These are phyloP conservation scores for Alviniconcha marisindica DNA, from an alignment of 1,140 invertebrate species.

Conservation along the genomic window DNA sequence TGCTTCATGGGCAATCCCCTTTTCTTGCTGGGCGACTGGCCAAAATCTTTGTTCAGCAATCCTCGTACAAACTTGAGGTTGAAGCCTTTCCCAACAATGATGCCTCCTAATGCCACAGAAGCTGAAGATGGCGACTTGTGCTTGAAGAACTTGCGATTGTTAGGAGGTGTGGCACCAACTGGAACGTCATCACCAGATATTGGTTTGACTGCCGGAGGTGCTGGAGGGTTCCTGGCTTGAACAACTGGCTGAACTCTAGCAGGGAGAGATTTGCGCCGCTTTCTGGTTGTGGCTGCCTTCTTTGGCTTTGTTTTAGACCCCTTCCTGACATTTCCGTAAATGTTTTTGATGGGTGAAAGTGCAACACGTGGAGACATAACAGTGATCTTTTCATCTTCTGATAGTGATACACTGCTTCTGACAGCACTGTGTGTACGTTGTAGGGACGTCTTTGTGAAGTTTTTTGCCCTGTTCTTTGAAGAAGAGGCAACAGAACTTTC, in stretches of 20 bases:
- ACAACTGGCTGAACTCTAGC: neutral
- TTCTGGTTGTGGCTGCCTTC: neutral
- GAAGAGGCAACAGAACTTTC: neutral
- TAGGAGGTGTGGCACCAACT: neutral
- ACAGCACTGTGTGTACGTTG: no score
- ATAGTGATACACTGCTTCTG: no score
- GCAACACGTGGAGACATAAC: neutral
- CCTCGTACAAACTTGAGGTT: constrained; percentile 54
- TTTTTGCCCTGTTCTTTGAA: neutral
- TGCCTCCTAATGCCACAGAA: constrained; percentile 38
- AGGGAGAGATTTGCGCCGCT: neutral
- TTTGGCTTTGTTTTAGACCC: neutral
- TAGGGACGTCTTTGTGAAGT: neutral
- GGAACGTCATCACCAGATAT: no score
- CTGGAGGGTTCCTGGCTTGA: neutral
- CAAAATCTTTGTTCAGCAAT: constrained; percentile 23
- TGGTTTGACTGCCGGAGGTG: no score
- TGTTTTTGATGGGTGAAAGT: constrained; percentile 4
- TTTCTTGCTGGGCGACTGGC: constrained; percentile 2
- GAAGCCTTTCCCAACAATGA: constrained; percentile 53
- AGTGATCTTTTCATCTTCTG: no score
- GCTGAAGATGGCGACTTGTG: constrained; percentile 45
- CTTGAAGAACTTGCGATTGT: constrained; percentile 29
- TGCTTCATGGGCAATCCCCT: constrained; percentile 32
- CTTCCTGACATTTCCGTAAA: neutral